A percentile compares a stretch with the other conserved stretches of the same genome.
phyloP scores from a whole-genome alignment of 2,797 vertebrate genomes.

The Lindbergichthys nudifrons region DNA sequence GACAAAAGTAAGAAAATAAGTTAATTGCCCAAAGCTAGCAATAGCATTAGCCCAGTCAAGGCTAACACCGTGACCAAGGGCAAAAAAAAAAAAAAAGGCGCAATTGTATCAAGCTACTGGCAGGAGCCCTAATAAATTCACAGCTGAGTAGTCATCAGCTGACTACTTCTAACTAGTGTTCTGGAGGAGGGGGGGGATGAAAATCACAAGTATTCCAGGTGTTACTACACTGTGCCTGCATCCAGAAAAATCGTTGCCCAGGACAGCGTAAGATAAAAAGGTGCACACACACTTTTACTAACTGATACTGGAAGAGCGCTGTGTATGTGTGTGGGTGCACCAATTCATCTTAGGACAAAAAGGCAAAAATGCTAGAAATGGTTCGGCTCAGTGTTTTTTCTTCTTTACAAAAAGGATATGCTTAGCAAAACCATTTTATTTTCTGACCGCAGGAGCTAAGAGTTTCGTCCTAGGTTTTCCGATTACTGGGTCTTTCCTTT shows the following conservation, averaged over 20 bases:
- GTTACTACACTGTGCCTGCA: slow-evolving; percentile 52
- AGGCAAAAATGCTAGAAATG: slow-evolving; percentile 68
- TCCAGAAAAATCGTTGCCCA: slow-evolving; percentile 53
- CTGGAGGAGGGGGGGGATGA: not conserved
- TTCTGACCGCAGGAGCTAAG: slow-evolving; percentile 19
- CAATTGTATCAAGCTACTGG: slow-evolving; percentile 30
- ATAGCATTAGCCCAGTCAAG: too few species aligned
- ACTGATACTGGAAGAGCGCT: slow-evolving; percentile 45
- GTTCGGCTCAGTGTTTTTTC: slow-evolving; percentile 70
- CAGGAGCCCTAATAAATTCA: slow-evolving; percentile 14
- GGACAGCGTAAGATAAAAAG: slow-evolving; percentile 62
- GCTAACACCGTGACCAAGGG: too few species aligned
- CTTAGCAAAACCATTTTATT: slow-evolving; percentile 55
- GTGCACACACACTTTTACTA: slow-evolving; percentile 47
- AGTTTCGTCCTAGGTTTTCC: slow-evolving; percentile 37
- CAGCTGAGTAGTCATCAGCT: slow-evolving; percentile 27
- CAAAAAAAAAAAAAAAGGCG: slow-evolving; percentile 30
- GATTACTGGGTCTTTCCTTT: slow-evolving; percentile 29
- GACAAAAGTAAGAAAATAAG: too few species aligned
- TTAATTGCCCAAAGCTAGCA: too few species aligned
- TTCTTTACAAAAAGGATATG: slow-evolving; percentile 61
- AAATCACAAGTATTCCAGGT: slow-evolving; percentile 58
- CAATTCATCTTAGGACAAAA: slow-evolving; percentile 50
- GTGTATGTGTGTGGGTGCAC: slow-evolving; percentile 18
- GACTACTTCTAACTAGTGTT: slow-evolving; percentile 48